Evolutionary conservation across 2,113 vertebrate genomes (phyloP), one percentile per base, ranked within the genome.

Genomic region (Cheirogaleus medius): DNA sequence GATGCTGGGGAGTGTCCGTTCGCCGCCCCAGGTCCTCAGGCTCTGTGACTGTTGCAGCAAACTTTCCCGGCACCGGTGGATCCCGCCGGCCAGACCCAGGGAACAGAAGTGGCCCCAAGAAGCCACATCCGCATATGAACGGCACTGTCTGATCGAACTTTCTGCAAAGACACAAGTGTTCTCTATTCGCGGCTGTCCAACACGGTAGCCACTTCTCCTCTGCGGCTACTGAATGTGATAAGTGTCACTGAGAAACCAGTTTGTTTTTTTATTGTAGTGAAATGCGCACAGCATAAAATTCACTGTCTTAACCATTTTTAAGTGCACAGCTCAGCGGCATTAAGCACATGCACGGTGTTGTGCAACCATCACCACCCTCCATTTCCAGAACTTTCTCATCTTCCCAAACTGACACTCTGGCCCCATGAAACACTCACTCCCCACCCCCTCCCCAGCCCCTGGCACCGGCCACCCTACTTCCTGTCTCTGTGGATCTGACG

Each of bases 131-230:
- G 34, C 12, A 25, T 4, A 39, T 1, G 21, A 56, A 6, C 1
- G 49, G 52, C 20, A 3, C 27, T 1, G 4, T 64, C 54, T 20
- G 9, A 11, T 37, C 12, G 29, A 42, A 68, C 56, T 66, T 37
- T 29, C 69, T 29, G n/a, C 2, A 0, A 34, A 1, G 42, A 76
- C 2, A 0, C 78, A 32, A 85, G 54, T 13, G 6, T n/a, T 68
- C 52, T 34, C 9, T 1, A 0, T 25, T 34, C 14, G 84, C 2
- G 0, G 0, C 58, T 49, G 7, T 37, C 49, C 56, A 47, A 17
- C 32, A 15, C 0, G 0, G 49, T 6, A 18, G 25, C 80, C n/a
- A 3, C 66, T 20, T 49, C 42, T 49, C 32, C 17, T 63, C 47
- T 12, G 37, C 2, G 64, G 95, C 78, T 60, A 47, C 3, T 15